These are phyloP conservation scores for Limenitis camilla DNA, from an alignment of 2,888 invertebrate species.

Conservation along the genomic window DNA sequence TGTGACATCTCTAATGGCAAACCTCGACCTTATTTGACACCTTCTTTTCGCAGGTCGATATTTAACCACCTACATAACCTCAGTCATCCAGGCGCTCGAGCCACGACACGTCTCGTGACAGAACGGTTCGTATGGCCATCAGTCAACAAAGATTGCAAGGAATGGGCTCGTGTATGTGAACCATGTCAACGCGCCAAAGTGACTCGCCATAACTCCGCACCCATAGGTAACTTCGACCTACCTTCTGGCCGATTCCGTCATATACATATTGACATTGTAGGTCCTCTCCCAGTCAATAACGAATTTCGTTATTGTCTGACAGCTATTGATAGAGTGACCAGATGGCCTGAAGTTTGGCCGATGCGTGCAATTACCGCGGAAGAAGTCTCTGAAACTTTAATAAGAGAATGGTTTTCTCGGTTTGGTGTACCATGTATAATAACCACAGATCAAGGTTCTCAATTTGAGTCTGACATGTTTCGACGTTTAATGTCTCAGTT, in stretches of 20 bases:
- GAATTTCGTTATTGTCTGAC: constrained; percentile 8
- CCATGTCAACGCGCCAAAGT: constrained; percentile 34
- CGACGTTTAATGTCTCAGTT: not conserved
- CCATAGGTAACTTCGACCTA: constrained; percentile 12
- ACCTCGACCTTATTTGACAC: constrained; percentile 19
- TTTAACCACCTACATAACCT: constrained; percentile 21
- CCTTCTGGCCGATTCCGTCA: constrained; percentile 21
- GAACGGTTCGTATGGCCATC: constrained; percentile 41
- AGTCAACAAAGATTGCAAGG: constrained; percentile 30
- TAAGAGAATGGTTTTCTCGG: not conserved
- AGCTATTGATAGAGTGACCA: constrained; percentile 3
- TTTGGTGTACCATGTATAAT: not conserved
- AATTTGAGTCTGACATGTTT: constrained; percentile 15
- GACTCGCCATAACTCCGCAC: constrained; percentile 17
- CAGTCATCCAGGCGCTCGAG: constrained; percentile 22
- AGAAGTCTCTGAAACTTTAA: not conserved
- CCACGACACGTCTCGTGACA: constrained; percentile 26
- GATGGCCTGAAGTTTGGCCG: constrained; percentile 5
- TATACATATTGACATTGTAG: constrained; percentile 27
- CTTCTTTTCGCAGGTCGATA: constrained; percentile 3
- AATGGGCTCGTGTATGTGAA: constrained; percentile 34
- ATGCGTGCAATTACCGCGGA: not conserved
- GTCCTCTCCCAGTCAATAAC: constrained; percentile 1
- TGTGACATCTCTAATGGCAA: constrained; percentile 21
- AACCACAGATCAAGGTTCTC: constrained; percentile 18